Base-by-base conservation (phyloP, 2,113 vertebrate species). In the Gadus chalcogrammus region DNA sequence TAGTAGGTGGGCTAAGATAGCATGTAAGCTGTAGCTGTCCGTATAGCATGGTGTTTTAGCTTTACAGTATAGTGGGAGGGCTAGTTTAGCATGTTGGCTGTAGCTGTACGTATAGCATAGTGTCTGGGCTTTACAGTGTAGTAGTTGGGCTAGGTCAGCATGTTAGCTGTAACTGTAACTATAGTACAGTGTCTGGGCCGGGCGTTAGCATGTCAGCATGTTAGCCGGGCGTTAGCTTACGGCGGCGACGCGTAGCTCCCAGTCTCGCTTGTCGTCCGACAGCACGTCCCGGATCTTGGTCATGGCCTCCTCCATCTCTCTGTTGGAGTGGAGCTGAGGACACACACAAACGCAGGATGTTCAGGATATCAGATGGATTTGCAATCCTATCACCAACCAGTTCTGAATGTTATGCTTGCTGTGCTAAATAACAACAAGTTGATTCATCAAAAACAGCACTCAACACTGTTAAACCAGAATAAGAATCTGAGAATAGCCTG, bases 251-350 rank as follows among this genome's bases (percentile, higher is more conserved):
- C 97, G 83, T 28, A 97, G 95, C 91, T 99, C 97, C 97, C 97
- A 99, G 83, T 99, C 97, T 17, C 93, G 93, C 83, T 98, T 98
- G 85, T 99, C 96, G 75, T 98, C 95, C 1, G 96, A 96, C 69
- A 99, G 91, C 58, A 97, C 94, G 72, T 98, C 96, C 62, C 95
- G 90, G 80, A 98, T 94, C 93, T 97, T 98, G 65, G 94, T 93
- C 91, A 99, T 91, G 6, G 95, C 95, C 84, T 99, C 97, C 90
- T 98, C 96, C 82, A 98, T 93, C 89, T 99, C 97, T 83, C 95
- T 91, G 91, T 93, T 94, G 64, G 97, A 97, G 89, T 95, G 96
- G 65, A 99, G 94, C 97, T 99, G 85, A 22, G 53, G 17, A 48
- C 42, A 48, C 6, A 48, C 8, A 2, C 8, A 0, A 1, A 48